Conservation (phyloP, 2,797 vertebrate genomes). For the Staurois parvus region DNA sequence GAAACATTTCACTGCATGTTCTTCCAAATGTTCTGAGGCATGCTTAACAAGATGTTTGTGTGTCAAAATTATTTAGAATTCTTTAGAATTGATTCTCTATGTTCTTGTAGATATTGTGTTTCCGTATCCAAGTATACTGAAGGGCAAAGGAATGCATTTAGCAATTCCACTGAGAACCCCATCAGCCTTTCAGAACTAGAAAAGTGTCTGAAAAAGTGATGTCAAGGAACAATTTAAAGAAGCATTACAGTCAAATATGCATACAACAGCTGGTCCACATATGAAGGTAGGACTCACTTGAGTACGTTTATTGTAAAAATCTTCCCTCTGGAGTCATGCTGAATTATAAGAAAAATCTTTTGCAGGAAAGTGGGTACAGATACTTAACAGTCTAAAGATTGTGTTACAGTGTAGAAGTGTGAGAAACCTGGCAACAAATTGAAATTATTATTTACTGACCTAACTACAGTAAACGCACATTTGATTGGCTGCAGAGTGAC, state of each 20-base stretch:
- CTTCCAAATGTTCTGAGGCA: constrained; percentile 56
- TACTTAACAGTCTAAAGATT: neutral
- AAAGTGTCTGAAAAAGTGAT: constrained; percentile 25
- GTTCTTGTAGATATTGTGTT: constrained; percentile 41
- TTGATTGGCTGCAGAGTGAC: too few species aligned
- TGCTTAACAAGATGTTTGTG: constrained; percentile 41
- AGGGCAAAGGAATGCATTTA: constrained; percentile 44
- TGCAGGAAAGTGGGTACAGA: neutral
- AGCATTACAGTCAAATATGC: constrained; percentile 5
- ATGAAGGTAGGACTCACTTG: neutral
- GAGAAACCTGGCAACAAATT: too few species aligned
- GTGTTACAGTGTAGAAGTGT: too few species aligned
- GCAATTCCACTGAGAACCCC: constrained; percentile 22
- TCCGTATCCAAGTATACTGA: constrained; percentile 42
- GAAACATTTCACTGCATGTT: constrained; percentile 54
- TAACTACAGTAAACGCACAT: too few species aligned
- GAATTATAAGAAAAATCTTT: neutral
- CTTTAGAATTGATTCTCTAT: constrained; percentile 51
- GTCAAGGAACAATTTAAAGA: constrained; percentile 6
- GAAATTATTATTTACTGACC: too few species aligned
- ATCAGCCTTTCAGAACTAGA: constrained; percentile 24
- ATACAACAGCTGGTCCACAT: constrained; percentile 32
- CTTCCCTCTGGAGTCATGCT: neutral
- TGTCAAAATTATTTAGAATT: constrained; percentile 60
- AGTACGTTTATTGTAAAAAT: neutral